Percentiles rank a stretch among this genome's conserved stretches.
Conservation (phyloP, 2,113 vertebrate genomes). For the Lophochroa leadbeateri region DNA sequence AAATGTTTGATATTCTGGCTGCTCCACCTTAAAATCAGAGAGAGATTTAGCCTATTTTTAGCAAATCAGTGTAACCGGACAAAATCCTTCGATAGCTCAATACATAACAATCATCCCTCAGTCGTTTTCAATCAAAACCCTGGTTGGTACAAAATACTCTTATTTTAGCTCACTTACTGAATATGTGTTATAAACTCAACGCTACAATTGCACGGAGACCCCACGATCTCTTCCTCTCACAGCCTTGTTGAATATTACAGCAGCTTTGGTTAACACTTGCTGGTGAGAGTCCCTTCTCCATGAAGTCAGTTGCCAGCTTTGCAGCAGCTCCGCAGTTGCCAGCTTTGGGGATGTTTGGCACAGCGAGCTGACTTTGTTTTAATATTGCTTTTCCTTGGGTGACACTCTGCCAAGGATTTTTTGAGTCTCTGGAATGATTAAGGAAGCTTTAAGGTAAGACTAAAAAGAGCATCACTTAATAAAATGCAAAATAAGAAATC, state of each 20-base stretch:
- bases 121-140: background rate
- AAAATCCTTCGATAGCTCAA: constrained; percentile 4
- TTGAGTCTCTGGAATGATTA: background rate
- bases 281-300: background rate
- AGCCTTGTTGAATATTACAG: background rate
- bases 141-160: background rate
- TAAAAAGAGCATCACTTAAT: background rate
- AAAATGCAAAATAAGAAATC: background rate
- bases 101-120: background rate
- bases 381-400: background rate
- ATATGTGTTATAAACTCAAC: background rate
- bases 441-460: background rate
- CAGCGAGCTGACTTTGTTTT: background rate
- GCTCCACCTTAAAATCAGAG: constrained; percentile 32
- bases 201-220: background rate
- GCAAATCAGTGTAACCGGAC: background rate
- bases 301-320: background rate
- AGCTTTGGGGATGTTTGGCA: background rate
- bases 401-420: background rate
- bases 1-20: constrained; percentile 4
- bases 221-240: background rate
- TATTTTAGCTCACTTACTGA: background rate
- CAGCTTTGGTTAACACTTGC: background rate
- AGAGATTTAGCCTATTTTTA: constrained; percentile 10
- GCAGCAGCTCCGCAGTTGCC: background rate